Percentiles rank a stretch among this genome's conserved stretches.
These are phyloP conservation scores for Crotophaga sulcirostris DNA, from an alignment of 2,113 vertebrate species.

Conservation along the genomic window DNA sequence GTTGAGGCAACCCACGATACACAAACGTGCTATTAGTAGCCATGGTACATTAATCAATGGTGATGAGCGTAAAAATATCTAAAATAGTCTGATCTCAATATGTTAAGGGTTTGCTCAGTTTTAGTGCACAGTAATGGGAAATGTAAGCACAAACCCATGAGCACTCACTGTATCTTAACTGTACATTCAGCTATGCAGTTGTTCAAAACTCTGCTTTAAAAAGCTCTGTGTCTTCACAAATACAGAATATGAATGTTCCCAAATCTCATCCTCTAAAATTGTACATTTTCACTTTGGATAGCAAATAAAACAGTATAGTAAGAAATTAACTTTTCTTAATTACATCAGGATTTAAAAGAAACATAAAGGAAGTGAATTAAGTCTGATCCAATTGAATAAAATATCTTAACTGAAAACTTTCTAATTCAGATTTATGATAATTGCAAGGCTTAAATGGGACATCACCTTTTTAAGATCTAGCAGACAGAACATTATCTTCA, in stretches of 20 bases:
- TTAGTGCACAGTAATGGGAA: neutral
- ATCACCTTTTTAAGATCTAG: neutral
- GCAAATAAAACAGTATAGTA: neutral
- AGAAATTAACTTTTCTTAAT: constrained; percentile 46
- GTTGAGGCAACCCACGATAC: neutral
- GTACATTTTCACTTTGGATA: neutral
- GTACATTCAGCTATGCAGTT: neutral
- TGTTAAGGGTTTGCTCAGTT: neutral
- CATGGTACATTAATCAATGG: neutral
- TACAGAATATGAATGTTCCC: neutral
- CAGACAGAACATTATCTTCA: neutral
- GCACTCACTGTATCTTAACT: neutral
- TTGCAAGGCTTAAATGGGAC: neutral
- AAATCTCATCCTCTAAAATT: neutral
- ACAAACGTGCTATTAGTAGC: neutral
- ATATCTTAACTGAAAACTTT: constrained; percentile 21
- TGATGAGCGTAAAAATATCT: neutral
- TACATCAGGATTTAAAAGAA: constrained; percentile 46
- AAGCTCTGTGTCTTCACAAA: neutral
- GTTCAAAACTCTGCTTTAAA: neutral
- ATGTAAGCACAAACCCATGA: neutral
- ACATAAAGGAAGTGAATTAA: constrained; percentile 12
- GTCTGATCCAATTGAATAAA: constrained; percentile 30
- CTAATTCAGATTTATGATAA: constrained; percentile 3
- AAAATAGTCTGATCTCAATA: neutral